phyloP scores from a whole-genome alignment of 2,113 vertebrate genomes.

The Fregata magnificens region DNA sequence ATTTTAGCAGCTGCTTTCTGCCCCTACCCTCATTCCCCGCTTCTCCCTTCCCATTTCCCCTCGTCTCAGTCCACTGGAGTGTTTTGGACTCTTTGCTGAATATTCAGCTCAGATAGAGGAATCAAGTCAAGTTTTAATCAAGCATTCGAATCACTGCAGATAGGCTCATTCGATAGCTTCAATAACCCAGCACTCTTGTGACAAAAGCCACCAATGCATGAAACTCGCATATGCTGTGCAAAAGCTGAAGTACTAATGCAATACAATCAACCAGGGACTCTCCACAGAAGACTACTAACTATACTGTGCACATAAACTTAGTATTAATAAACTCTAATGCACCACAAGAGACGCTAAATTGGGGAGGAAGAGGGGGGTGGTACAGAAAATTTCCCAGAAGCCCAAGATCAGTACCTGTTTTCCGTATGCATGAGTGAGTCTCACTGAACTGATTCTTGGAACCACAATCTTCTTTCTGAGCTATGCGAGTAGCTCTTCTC shows the following conservation, averaged over 20 bases:
- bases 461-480: neutral
- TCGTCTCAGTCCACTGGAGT: neutral
- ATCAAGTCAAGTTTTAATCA: slow-evolving; percentile 15
- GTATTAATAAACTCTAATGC: neutral
- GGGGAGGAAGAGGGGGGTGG: neutral
- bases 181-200: neutral
- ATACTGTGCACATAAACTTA: neutral
- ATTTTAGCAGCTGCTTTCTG: neutral
- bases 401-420: neutral
- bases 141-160: slow-evolving; percentile 18
- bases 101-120: neutral
- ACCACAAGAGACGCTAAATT: neutral
- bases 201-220: neutral
- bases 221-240: neutral
- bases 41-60: neutral
- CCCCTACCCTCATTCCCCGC: neutral
- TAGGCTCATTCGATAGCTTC: neutral
- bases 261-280: neutral
- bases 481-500: neutral
- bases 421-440: neutral
- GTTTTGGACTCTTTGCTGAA: neutral
- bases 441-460: neutral
- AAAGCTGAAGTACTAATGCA: neutral
- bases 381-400: neutral
- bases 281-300: neutral